These are phyloP conservation scores for Brienomyrus longianalis DNA, from an alignment of 2,113 vertebrate species.

Conservation along the genomic window DNA sequence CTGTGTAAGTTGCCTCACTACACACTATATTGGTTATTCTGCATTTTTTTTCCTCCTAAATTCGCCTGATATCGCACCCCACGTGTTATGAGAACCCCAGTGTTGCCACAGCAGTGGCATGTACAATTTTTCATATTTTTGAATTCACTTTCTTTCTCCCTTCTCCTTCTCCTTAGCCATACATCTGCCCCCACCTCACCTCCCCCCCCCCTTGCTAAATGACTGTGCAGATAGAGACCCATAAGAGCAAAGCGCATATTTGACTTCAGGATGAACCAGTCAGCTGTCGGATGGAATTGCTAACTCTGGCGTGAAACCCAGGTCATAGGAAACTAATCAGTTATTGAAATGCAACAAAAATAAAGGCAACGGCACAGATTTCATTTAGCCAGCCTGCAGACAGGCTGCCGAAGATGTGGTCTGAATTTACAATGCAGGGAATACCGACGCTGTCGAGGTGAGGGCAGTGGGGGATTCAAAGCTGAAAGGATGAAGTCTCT, in stretches of 20 bases:
- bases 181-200: constrained; percentile 16
- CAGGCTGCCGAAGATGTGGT: constrained; percentile 19
- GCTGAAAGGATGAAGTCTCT: constrained; percentile 36
- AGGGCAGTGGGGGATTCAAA: constrained; percentile 21
- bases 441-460: constrained; percentile 10
- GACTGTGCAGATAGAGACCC: constrained; percentile 47
- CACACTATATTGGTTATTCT: background rate
- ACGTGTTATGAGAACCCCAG: constrained; percentile 31
- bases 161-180: background rate
- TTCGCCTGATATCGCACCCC: constrained; percentile 20
- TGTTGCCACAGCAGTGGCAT: constrained; percentile 32
- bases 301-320: constrained; percentile 57
- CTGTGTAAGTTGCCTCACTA: constrained; percentile 18
- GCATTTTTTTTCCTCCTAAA: background rate
- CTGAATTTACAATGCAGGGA: constrained; percentile 33
- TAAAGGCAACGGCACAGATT: constrained; percentile 40
- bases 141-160: constrained; percentile 16
- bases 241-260: constrained; percentile 51
- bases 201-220: constrained; percentile 36
- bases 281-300: constrained; percentile 56
- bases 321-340: constrained; percentile 55
- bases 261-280: constrained; percentile 53
- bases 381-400: constrained; percentile 37
- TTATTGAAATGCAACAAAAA: constrained; percentile 45
- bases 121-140: constrained; percentile 48